Evolutionary conservation across 2,888 invertebrate genomes (phyloP).

Genomic region (Patella caerulea): DNA sequence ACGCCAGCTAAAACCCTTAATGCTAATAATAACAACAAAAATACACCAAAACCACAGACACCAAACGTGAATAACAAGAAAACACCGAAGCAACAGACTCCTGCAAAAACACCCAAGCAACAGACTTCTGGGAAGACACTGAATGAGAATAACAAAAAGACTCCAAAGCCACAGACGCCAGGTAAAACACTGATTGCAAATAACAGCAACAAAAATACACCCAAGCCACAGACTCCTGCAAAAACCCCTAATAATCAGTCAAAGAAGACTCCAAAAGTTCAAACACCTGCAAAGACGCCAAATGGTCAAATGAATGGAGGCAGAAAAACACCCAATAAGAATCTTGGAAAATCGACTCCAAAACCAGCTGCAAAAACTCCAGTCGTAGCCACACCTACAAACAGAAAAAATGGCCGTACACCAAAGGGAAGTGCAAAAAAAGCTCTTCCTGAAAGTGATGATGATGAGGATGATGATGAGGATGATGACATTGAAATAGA

Average conservation of each 20-base stretch:
- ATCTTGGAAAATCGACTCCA: background rate
- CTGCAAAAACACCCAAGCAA: background rate
- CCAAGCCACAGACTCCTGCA: conserved; percentile 5
- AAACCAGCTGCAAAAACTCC: background rate
- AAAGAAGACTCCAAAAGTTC: conserved; percentile 1
- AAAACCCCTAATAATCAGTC: background rate
- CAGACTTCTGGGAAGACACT: background rate
- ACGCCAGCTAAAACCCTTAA: background rate
- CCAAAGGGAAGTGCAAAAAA: background rate
- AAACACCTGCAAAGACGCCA: conserved; percentile 4
- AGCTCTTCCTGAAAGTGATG: background rate
- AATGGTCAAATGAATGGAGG: background rate
- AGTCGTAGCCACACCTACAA: background rate
- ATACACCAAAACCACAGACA: background rate
- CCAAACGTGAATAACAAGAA: background rate
- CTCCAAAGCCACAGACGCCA: background rate
- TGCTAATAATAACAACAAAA: background rate
- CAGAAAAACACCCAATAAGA: background rate
- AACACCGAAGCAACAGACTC: background rate
- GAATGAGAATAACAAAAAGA: background rate
- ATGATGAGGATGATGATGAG: background rate
- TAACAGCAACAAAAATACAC: background rate
- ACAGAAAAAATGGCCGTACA: no score
- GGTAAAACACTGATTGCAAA: background rate
- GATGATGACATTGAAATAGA: background rate